phyloP scores from a whole-genome alignment of 2,113 vertebrate genomes.

The Hippocampus zosterae region DNA sequence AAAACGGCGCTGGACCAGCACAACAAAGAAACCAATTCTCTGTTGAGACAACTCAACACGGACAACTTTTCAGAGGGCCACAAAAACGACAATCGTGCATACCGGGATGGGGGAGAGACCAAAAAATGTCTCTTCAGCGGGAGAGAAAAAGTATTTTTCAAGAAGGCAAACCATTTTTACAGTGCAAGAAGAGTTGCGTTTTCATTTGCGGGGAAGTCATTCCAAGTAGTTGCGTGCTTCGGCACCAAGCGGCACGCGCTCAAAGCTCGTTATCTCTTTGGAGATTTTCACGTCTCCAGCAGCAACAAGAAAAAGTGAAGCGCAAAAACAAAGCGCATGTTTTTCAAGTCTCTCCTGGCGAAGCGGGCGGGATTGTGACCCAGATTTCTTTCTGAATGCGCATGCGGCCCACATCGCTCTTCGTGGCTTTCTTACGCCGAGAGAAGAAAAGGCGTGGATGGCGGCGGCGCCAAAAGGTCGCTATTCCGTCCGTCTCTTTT shows the following conservation, averaged over 20 bases:
- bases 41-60: too few relatives aligned
- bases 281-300: constrained; percentile 51
- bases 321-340: not conserved
- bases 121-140: too few relatives aligned
- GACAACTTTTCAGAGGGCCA: not conserved
- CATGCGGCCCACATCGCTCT: not conserved
- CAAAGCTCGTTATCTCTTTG: constrained; percentile 58
- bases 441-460: not conserved
- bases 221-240: constrained; percentile 38
- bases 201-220: too few relatives aligned
- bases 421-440: not conserved
- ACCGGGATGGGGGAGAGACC: not conserved
- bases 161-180: too few relatives aligned
- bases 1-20: not conserved
- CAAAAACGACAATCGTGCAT: not conserved
- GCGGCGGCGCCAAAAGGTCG: not conserved
- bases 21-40: not conserved
- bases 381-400: constrained; percentile 43
- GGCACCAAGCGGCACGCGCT: not conserved
- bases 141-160: too few relatives aligned
- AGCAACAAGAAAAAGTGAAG: constrained; percentile 24
- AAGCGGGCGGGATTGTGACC: constrained; percentile 37
- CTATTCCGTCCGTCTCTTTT: not conserved
- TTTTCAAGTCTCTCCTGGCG: constrained; percentile 39
- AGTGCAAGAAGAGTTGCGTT: too few relatives aligned